These are phyloP conservation scores for Apteryx owenii DNA, from an alignment of 2,113 vertebrate species.

Conservation along the genomic window DNA sequence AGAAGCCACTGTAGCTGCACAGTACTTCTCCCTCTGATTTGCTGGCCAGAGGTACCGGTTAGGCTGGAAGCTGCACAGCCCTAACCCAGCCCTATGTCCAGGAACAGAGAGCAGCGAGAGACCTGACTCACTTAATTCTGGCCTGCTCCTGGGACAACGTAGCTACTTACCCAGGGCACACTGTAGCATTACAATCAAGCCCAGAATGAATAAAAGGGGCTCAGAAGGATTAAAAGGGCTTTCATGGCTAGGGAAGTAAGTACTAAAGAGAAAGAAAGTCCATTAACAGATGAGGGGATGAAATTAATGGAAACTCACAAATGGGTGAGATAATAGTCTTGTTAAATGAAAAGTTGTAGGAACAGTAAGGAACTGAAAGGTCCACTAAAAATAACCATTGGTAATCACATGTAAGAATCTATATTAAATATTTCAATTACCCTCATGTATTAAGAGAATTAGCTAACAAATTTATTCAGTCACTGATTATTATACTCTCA, in stretches of 20 bases:
- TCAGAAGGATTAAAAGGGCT: conserved; percentile 5
- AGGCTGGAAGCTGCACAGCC: neutral
- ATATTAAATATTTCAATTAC: neutral
- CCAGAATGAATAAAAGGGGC: neutral
- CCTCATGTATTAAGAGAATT: neutral
- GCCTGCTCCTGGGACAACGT: neutral
- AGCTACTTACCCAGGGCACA: neutral
- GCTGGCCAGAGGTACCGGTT: neutral
- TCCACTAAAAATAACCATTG: neutral
- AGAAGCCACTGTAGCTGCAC: neutral
- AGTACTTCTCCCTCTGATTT: neutral
- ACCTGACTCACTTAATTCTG: neutral
- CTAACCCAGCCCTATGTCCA: neutral
- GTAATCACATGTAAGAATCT: neutral
- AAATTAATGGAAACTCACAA: conserved; percentile 31
- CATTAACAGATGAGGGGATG: neutral
- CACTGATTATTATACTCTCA: neutral
- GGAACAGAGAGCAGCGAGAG: fast-evolving
- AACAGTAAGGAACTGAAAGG: neutral
- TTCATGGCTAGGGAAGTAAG: neutral
- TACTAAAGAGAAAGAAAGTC: conserved; percentile 5
- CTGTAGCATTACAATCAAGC: neutral
- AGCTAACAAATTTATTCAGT: neutral
- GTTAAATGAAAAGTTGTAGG: neutral
- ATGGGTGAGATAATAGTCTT: neutral